Base-by-base conservation (phyloP, 2,888 invertebrate species). In the Oscheius onirici region DNA sequence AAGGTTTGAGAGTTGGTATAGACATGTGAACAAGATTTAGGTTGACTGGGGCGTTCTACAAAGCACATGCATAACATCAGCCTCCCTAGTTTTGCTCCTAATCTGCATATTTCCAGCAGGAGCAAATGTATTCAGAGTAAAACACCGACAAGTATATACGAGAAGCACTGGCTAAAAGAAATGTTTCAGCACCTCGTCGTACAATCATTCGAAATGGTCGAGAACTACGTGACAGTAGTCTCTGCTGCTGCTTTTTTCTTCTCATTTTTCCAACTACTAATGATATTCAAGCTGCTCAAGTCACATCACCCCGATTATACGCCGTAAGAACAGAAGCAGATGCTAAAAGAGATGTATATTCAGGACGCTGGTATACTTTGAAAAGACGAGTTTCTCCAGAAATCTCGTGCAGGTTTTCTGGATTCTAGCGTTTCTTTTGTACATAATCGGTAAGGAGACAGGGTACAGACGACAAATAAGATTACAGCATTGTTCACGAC, bases 401-500 rank as follows among this genome's bases (percentile, higher is more conserved):
- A 72, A 76, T 24, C 68, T 80, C 1, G 69, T 75, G n/a, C 76
- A 76, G 63, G 76, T 76, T 24, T 78, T 80, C 44, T 80, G 78
- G 78, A 74, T 80, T 55, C 69, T 61, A 11, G 74, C 78, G 0
- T 68, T 80, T 8, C 28, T 78, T 8, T 22, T 71, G 10, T 80
- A 78, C 49, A 74, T 71, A 0, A 55, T 69, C 13, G 73, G 76
- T 76, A 55, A 52, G 60, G 41, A 10, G 10, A 66, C 26, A 24
- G 41, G 13, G 26, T 20, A 2, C 6, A 20, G n/a, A 58, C 15
- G 34, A 58, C 24, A 10, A 49, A 6, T 0, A 22, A 34, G 28
- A 34, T 73, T 78, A 60, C 76, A 78, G 79, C 72, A 13, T 55
- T 79, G n/a, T 49, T 79, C 41, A 69, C 75, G 20, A 71, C 61